Evolutionary conservation across 2,113 vertebrate genomes (phyloP).

Genomic region (Sialia sialis): DNA sequence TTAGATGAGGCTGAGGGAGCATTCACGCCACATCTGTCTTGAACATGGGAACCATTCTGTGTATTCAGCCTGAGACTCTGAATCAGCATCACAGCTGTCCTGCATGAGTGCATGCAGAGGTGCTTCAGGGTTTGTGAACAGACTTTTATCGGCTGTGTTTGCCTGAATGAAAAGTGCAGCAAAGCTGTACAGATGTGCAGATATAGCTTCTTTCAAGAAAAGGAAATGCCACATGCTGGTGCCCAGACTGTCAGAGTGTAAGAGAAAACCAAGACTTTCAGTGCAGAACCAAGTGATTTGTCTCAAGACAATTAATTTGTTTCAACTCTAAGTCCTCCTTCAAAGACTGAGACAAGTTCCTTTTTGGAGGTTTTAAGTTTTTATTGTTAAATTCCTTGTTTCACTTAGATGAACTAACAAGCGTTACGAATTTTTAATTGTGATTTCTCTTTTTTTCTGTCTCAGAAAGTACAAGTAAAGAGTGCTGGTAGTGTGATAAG

Average conservation of each 20-base stretch:
- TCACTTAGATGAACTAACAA: background rate
- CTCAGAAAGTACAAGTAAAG: background rate
- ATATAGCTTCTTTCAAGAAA: background rate
- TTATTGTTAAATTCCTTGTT: background rate
- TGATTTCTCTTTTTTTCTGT: background rate
- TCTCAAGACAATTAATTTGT: background rate
- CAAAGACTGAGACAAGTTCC: background rate
- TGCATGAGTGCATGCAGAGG: background rate
- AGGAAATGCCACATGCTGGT: background rate
- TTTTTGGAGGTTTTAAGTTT: background rate
- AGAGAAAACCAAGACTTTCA: background rate
- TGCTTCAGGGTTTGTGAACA: background rate
- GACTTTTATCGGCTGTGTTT: background rate
- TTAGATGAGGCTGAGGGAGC: background rate
- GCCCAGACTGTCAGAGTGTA: background rate
- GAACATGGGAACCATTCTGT: background rate
- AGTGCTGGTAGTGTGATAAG: background rate
- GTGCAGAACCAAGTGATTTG: background rate
- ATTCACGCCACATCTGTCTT: rapidly evolving
- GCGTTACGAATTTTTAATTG: rapidly evolving
- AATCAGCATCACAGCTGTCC: background rate
- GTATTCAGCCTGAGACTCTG: background rate
- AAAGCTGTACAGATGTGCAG: background rate
- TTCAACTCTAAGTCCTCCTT: rapidly evolving
- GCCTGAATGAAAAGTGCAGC: background rate